Base-by-base conservation (phyloP, 2,888 invertebrate genomes). In the Scrobipalpa costella region DNA sequence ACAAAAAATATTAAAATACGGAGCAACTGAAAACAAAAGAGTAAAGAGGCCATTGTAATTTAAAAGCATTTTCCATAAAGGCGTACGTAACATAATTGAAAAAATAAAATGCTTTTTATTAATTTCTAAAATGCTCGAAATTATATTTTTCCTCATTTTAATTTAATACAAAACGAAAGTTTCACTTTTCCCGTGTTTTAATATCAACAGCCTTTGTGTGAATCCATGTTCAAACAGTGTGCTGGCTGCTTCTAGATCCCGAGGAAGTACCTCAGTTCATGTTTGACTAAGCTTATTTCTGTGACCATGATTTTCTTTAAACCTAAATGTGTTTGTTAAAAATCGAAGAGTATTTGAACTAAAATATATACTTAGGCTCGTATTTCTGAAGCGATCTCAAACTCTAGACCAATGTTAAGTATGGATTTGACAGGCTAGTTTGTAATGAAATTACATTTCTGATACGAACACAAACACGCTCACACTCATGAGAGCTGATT, bases 131-230 rank as follows among this genome's bases (percentile, higher is more conserved):
- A 27, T 9, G 19, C 21, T 33, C n/a, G 13, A 9, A 34, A 34
- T 27, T 1, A 27, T 55, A n/a, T 55, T n/a, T 55, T 34, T 55
- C 33, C 55, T 55, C n/a, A 34, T 34, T 52, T 17, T 13, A 34
- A 33, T 8, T 7, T 3, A 33, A 55, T 11, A 55, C 33, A 11
- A 8, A 34, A 55, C 15, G n/a, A 55, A 33, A 34, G 33, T 52
- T 50, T 33, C 8, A 55, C 34, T 7, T 13, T 9, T 13, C 19
- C 50, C 11, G 21, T 5, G 19, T 52, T 44, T 52, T 52, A 52
- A 52, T 52, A 52, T 52, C 50, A 52, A 52, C 50, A 52, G 21
- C 19, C 50, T 52, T 52, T 52, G 44, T 44, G n/a, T 44, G 44
- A 7, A 44, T n/a, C 40, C 40, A 44, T 44, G n/a, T 44, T 44